A percentile compares a stretch with the other conserved stretches of the same genome.
Conservation (phyloP, 2,797 vertebrate genomes). For the Antrozous pallidus region DNA sequence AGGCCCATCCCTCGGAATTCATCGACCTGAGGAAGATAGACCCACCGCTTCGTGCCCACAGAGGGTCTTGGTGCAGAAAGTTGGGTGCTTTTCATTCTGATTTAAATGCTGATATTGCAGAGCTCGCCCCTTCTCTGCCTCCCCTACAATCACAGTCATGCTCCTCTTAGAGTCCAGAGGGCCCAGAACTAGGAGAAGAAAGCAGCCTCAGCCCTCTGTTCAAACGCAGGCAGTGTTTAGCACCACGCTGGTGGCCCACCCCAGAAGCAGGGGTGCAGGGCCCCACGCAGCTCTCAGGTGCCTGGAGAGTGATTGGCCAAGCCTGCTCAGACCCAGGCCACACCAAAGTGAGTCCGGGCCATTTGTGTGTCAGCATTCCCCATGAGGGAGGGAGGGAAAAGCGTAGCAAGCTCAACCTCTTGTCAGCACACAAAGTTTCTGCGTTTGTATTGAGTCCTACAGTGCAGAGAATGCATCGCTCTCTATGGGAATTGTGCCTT, state of each 20-base stretch:
- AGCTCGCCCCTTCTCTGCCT: background rate
- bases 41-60: background rate
- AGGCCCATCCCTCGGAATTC: background rate
- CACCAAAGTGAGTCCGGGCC: background rate
- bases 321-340: background rate
- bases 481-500: background rate
- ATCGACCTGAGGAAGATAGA: background rate
- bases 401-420: background rate
- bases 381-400: background rate
- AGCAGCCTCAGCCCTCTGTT: background rate
- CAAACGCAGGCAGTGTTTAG: background rate
- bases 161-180: background rate
- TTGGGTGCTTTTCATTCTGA: background rate
- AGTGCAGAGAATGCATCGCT: background rate
- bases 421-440: background rate
- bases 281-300: background rate
- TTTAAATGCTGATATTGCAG: background rate
- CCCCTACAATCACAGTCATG: background rate
- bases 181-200: background rate
- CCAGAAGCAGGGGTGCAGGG: background rate
- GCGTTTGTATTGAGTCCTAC: background rate
- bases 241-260: accelerated
- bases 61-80: background rate
- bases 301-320: background rate
- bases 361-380: background rate